Evolutionary conservation across 2,888 invertebrate genomes (phyloP), one percentile per base, ranked within the genome.

Genomic region (Octonoba sinensis): DNA sequence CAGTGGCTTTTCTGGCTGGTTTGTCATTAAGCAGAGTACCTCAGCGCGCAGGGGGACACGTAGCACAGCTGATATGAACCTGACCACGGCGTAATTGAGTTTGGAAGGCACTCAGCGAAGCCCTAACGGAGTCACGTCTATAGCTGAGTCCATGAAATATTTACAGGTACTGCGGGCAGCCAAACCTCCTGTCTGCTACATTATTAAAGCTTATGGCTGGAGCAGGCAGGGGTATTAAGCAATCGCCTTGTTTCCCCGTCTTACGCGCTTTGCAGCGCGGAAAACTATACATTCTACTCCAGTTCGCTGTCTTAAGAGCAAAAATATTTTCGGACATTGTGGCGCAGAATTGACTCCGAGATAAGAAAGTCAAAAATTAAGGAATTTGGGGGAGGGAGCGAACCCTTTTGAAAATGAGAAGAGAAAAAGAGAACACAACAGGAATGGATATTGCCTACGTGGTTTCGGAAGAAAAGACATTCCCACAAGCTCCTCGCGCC

Each of bases 151-250:
- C 74, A 81, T 81, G 74, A 74, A 81, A 81, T 74, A 81, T 81
- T 81, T 74, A 81, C 57, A 74, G 70, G 64, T 81, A 74, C 60
- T 74, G 79, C 67, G 54, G 57, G 49, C 59, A 64, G 65, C 78
- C 64, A 47, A 71, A 66, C 66, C 72, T 66, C 72, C 67, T 20
- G 49, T 15, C 67, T 73, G 64, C 69, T 81, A 64, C 70, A 81
- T 81, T 81, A 81, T 81, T 81, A 69, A 81, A 74, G 74, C 81
- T 81, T 69, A 81, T 81, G 62, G 72, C 69, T 51, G 69, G 54
- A 66, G 67, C 70, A 57, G 67, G 72, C 73, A 59, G 49, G 66
- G 36, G 72, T 64, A 73, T 73, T 73, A 73, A 64, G 73, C 67
- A 79, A 65, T 65, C 65, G 67, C 57, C 75, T 66, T 70, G 77